Conservation (phyloP, 2,113 vertebrate genomes). For the Phrynocephalus versicolor region DNA sequence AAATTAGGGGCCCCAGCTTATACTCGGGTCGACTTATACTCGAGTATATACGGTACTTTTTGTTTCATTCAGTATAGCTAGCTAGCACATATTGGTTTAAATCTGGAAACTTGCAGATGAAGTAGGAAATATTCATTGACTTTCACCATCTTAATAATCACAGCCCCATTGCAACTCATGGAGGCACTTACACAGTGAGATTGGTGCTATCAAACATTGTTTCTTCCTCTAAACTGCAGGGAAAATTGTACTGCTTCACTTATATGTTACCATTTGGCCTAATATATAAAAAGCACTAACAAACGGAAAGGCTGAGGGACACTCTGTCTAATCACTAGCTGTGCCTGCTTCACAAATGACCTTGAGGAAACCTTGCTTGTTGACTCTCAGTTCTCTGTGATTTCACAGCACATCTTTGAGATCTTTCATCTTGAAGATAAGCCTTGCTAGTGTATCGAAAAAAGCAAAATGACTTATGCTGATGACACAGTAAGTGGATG, state of each 20-base stretch:
- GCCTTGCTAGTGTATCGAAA: background rate
- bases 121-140: conserved; percentile 6
- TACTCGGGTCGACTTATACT: no score
- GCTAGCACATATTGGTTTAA: background rate
- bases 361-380: background rate
- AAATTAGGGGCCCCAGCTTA: no score
- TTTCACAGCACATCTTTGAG: background rate
- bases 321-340: background rate
- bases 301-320: background rate
- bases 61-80: conserved; percentile 4
- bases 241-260: background rate
- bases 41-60: no score
- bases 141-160: background rate
- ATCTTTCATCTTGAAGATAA: background rate
- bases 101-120: background rate
- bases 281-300: conserved; percentile 6
- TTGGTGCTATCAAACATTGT: background rate
- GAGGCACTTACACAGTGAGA: conserved; percentile 8
- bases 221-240: conserved; percentile 8
- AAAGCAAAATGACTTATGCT: background rate
- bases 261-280: background rate
- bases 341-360: background rate
- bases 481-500: background rate
- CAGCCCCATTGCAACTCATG: background rate
- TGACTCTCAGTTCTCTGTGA: background rate